A percentile compares a stretch with the other conserved stretches of the same genome.
Evolutionary conservation across 2,113 vertebrate species (phyloP).

Genomic region (Holacanthus passer): DNA sequence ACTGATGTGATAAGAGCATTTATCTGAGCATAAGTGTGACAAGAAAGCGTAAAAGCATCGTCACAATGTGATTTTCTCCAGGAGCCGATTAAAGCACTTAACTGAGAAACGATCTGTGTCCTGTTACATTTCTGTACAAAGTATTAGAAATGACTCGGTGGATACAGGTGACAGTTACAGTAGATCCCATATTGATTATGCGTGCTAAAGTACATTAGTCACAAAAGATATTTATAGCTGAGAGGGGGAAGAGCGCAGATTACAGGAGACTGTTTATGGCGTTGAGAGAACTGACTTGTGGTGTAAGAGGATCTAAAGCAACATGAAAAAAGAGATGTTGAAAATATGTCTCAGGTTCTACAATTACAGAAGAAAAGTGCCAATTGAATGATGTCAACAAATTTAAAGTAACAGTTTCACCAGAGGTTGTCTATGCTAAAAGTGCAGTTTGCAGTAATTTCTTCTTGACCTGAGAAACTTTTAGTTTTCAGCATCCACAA

Average conservation of each 20-base stretch:
- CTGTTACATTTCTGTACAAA: neutral
- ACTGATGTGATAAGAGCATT: neutral
- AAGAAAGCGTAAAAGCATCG: neutral
- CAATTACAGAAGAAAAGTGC: too few species aligned
- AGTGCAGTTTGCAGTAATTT: neutral
- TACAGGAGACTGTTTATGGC: conserved; percentile 3
- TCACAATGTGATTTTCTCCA: neutral
- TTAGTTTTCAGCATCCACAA: too few species aligned
- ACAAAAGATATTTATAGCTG: conserved; percentile 5
- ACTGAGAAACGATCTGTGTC: neutral
- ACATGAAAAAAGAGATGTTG: neutral
- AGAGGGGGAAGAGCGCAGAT: neutral
- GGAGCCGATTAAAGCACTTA: neutral
- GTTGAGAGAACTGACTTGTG: neutral
- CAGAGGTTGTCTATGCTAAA: too few species aligned
- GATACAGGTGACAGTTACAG: conserved; percentile 19
- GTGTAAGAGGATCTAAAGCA: neutral
- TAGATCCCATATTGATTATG: neutral
- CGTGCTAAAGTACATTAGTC: conserved; percentile 11
- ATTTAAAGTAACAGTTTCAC: too few species aligned
- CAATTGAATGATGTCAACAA: too few species aligned
- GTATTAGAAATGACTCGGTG: neutral
- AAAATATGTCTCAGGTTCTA: too few species aligned
- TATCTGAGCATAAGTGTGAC: neutral
- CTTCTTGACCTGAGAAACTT: too few species aligned